Base-by-base conservation (phyloP, 2,113 vertebrate species). In the Thunnus thynnus region DNA sequence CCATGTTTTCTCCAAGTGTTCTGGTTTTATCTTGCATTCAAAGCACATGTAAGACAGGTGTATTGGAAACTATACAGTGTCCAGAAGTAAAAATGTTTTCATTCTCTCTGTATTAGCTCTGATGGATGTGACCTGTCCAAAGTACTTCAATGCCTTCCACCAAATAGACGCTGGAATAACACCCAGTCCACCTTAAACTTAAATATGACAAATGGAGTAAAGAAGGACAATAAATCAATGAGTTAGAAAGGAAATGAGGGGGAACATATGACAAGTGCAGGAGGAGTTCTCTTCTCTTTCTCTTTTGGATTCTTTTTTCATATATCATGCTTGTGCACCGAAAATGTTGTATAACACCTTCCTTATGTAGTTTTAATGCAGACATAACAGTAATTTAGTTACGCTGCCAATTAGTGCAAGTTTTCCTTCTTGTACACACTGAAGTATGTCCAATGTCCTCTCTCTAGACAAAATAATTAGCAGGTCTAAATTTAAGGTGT, bases 41-140 rank as follows among this genome's bases (percentile, higher is more conserved):
- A 71, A 84, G 75, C 16, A 30, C 13, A 78, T 58, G 25, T 36
- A 32, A 18, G 14, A 27, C 25, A 51, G 30, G 12, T 36, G 20
- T 13, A 55, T 22, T n/a, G 3, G 46, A 70, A 18, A 63, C 46
- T 47, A 61, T 32, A 12, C 52, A 27, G 41, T 8, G 47, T 80
- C 30, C 30, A 36, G 0, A n/a, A 16, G 5, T 51, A 66, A 64
- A 64, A 0, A 63, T 81, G 36, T 41, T 66, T 78, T 50, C 36
- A 55, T 78, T 80, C 32, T 69, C 46, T 58, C 20, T 72, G 51
- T 54, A 81, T 67, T 80, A 71, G 36, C 61, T 71, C 44, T 73
- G 73, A 83, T 70, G 18, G 46, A 89, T 86, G 66, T 9, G 52
- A 78, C 32, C 50, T 71, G 80, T 73, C 54, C 8, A 5, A 32